Evolutionary conservation across 1,140 invertebrate species (phyloP), one percentile per base, ranked within the genome.

Genomic region (Oreohelix idahoensis): DNA sequence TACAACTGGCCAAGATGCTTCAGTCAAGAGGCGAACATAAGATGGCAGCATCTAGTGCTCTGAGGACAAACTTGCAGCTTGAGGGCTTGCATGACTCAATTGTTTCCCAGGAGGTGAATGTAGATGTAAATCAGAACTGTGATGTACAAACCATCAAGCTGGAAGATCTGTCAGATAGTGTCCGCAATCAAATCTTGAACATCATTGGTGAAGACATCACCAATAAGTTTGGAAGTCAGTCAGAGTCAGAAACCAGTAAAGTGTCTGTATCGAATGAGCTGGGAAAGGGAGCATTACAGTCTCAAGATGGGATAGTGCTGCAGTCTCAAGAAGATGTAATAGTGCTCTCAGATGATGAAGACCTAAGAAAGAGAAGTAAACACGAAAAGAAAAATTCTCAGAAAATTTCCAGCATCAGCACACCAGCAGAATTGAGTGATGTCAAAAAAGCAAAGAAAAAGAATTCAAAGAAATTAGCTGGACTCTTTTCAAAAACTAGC

Each of bases 1-100:
- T 80, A 13, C 63, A 80, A n/a, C 29, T 80, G n/a, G 66, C 79
- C 5, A 80, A 73, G 42, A n/a, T 80, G 39, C 66, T 80, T 20
- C 79, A 80, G 13, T 80, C 79, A n/a, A 36, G 66, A 39, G 69
- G 32, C 4, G 58, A 79, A 42, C 42, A 51, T 36, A 76, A 76
- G 29, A 35, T 23, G 2, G 38, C 45, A 35, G 13, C 66, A 29
- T 29, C 20, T 13, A 69, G 5, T 26, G 29, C 49, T 39, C 49
- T 29, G 8, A 58, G 77, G 35, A 63, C 77, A 20, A 79, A 15
- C 20, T 38, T 71, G 13, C 79, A 80, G 69, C 79, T 80, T 39
- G 79, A 80, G 32, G 79, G 79, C n/a, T 35, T 80, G 13, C 49
- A 71, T 29, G 66, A 71, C 66, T 29, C 42, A 20, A n/a, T 58